A percentile compares a stretch with the other conserved stretches of the same genome.
Conservation (phyloP, 2,113 vertebrate species). For the Amazona guildingii region DNA sequence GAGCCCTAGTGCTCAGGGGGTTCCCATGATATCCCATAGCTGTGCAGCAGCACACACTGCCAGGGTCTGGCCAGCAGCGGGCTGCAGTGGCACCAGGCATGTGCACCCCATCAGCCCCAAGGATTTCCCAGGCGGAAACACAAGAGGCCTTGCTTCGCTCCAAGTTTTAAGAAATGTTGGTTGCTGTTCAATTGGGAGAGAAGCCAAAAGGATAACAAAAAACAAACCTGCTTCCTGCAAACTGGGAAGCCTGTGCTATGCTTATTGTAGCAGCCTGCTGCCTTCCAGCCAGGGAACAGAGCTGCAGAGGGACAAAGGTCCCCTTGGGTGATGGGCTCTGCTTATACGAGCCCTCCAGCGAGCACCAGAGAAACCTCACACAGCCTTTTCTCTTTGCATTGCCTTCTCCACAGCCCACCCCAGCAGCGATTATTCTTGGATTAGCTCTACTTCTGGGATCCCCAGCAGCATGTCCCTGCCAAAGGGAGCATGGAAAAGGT, state of each 20-base stretch:
- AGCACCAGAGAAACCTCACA: background rate
- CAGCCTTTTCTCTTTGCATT: background rate
- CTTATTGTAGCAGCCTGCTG: background rate
- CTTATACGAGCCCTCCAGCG: rapidly evolving
- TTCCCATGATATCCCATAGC: rapidly evolving
- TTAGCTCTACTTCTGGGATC: background rate
- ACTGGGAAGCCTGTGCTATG: background rate
- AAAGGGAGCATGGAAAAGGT: background rate
- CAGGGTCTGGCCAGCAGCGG: background rate
- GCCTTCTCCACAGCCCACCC: background rate
- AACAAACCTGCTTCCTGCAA: constrained; percentile 49
- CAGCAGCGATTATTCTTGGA: background rate
- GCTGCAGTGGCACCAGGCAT: background rate
- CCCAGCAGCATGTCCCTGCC: rapidly evolving
- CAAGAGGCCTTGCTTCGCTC: background rate
- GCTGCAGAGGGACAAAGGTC: background rate
- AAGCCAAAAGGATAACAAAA: constrained; percentile 60
- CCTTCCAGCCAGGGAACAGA: background rate
- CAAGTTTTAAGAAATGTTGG: constrained; percentile 12
- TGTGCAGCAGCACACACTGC: too few species aligned
- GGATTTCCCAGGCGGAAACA: background rate
- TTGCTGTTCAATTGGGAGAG: constrained; percentile 41
- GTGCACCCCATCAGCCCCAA: background rate
- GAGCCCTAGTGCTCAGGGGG: background rate
- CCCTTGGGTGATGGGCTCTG: background rate